Percentiles rank a stretch among this genome's conserved stretches.
Evolutionary conservation across 2,797 vertebrate genomes (phyloP).

Genomic region (Parauchenoglanis punctatus): DNA sequence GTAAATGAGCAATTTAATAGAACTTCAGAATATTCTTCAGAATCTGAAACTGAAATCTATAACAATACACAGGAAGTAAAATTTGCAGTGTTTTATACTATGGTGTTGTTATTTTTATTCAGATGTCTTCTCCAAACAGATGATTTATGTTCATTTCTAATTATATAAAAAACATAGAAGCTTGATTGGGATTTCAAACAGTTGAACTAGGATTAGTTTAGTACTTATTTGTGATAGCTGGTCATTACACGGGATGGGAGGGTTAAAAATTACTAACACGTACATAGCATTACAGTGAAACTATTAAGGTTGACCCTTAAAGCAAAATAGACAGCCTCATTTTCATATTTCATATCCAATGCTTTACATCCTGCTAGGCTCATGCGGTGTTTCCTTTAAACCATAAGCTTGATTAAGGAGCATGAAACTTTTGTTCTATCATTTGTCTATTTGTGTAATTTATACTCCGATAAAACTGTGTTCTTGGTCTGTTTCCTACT

Average conservation of each 20-base stretch:
- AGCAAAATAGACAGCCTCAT: background rate
- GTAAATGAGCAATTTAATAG: background rate
- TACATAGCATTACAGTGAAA: background rate
- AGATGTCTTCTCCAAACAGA: background rate
- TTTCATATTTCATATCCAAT: background rate
- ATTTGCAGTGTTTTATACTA: background rate
- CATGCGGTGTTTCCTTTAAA: slow-evolving; percentile 1
- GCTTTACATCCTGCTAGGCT: slow-evolving; percentile 4
- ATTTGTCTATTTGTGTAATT: background rate
- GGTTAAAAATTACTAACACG: background rate
- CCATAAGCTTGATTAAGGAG: background rate
- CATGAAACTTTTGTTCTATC: background rate
- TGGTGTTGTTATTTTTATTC: background rate
- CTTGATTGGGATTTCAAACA: background rate
- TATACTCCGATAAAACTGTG: background rate
- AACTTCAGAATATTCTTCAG: background rate
- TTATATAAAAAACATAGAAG: background rate
- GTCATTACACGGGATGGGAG: background rate
- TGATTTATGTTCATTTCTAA: background rate
- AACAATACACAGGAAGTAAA: background rate
- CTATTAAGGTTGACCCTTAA: background rate
- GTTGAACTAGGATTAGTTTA: background rate
- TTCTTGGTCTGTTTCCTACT: background rate
- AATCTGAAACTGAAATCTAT: background rate
- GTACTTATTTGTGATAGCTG: background rate